Base-by-base conservation (phyloP, 2,797 vertebrate species). In the Carapus acus region DNA sequence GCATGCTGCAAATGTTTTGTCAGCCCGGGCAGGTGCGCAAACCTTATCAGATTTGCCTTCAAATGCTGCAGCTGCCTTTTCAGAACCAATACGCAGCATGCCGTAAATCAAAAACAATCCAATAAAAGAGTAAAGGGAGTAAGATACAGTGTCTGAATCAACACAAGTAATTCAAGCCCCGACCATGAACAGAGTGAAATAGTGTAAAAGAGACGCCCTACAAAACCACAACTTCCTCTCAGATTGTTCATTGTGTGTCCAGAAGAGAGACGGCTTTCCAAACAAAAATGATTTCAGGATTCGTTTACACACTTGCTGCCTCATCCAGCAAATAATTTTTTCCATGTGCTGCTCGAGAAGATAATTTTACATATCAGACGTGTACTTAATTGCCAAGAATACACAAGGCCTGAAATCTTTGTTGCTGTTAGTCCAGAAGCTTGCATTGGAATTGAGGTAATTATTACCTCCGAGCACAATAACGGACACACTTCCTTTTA, bases 391-490 rank as follows among this genome's bases (percentile, higher is more conserved):
- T 43, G 12, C 24, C 37, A 49, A 36, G 16, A 4, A 24, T 27
- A n/a, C n/a, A n/a, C n/a, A n/a, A n/a, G n/a, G 14, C 21, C 41
- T 24, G 24, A 27, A 59, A 45, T 29, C 17, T 31, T 11, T 31
- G 5, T 47, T 52, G 34, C n/a, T 22, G 46, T 15, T 43, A 44
- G 36, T 37, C 6, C 21, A 5, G 42, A 38, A 46, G 23, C 24
- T 38, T 58, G 45, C 40, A 51, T 43, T 39, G 60, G 59, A 67
- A 49, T 22, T 20, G 29, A 64, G 77, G 49, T 83, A 83, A 83
- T 80, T 69, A 82, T 83, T 84, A 81, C 73, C 78, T 72, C 39
- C 52, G 6, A 54, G 58, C 60, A 72, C 67, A 71, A 77, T 58
- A 82, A 80, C 68, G 77, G 72, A 62, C 49, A 49, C 50, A 58